Conservation (phyloP, 2,113 vertebrate genomes). For the Rhagologus leucostigma region DNA sequence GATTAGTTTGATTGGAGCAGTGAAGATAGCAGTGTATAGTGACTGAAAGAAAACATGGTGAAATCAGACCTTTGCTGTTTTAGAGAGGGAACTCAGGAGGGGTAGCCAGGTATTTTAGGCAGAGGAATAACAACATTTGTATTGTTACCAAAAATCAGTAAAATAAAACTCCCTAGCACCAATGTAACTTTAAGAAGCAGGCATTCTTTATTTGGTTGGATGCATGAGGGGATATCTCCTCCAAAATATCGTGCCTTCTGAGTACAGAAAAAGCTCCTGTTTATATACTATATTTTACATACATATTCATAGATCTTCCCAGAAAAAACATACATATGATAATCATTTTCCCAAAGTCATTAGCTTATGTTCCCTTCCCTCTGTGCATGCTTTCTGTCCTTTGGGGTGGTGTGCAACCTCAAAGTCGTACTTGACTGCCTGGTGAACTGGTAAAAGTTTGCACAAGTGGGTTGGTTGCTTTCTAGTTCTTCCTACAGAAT, state of each 20-base stretch:
- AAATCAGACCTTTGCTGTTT: neutral
- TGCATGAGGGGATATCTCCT: neutral
- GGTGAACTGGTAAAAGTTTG: neutral
- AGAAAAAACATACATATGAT: neutral
- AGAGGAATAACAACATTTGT: neutral
- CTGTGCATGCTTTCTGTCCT: neutral
- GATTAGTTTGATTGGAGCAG: neutral
- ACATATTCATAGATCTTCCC: neutral
- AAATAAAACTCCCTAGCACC: neutral
- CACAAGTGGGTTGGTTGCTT: neutral
- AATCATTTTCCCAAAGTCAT: neutral
- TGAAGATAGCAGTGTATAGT: neutral
- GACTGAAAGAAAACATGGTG: neutral
- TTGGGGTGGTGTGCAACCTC: neutral
- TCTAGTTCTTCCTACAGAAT: neutral
- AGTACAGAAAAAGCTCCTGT: neutral
- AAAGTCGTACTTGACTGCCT: accelerated
- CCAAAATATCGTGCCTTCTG: neutral
- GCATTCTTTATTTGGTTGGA: neutral
- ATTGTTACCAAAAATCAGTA: neutral
- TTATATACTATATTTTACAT: neutral
- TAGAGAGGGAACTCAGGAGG: neutral
- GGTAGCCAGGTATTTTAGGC: neutral
- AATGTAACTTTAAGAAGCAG: neutral
- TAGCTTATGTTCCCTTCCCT: neutral